Evolutionary conservation across 2,888 invertebrate genomes (phyloP), one percentile per base, ranked within the genome.

Genomic region (Pasiphila rectangulata): DNA sequence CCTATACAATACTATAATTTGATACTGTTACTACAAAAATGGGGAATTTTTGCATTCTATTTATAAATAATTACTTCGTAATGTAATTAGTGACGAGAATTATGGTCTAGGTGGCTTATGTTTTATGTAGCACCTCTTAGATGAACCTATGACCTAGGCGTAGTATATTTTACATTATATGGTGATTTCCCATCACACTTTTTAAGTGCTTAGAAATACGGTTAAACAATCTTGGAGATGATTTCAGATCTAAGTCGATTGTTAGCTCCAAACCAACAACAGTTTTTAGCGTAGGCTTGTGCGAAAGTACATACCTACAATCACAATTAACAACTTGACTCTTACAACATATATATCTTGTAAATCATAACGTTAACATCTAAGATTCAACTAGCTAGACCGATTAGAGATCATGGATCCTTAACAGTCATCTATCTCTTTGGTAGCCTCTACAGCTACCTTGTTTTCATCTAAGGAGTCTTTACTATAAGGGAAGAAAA

Each of bases 401-500:
- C 9, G 10, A 32, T 32, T 10, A 15, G 29, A 29, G 17, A n/a
- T 32, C 17, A 19, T 19, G 5, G 32, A 2, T 36, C n/a, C 5
- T 7, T 6, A 41, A 25, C 17, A 36, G 17, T 46, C 10, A 15
- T 3, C 29, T 30, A 23, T 9, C 4, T 23, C 19, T 27, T 17
- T 38, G 23, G 10, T 30, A 46, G 37, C 27, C 40, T 51, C 40
- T 13, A 34, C 38, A 42, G 7, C 36, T 40, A 41, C 34, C 27
- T 39, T 25, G 19, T 25, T 16, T 10, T 3, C 19, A 30, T 12
- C 29, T 20, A 23, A 4, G 21, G 3, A 44, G 30, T 37, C 46
- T 42, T 42, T 46, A 48, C 45, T 51, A 45, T 46, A 51, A 49
- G n/a, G 38, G 30, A 30, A 30, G 39, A 6, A 24, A 36, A 39